phyloP scores from a whole-genome alignment of 2,888 invertebrate species.

The Augochlorella aurata region DNA sequence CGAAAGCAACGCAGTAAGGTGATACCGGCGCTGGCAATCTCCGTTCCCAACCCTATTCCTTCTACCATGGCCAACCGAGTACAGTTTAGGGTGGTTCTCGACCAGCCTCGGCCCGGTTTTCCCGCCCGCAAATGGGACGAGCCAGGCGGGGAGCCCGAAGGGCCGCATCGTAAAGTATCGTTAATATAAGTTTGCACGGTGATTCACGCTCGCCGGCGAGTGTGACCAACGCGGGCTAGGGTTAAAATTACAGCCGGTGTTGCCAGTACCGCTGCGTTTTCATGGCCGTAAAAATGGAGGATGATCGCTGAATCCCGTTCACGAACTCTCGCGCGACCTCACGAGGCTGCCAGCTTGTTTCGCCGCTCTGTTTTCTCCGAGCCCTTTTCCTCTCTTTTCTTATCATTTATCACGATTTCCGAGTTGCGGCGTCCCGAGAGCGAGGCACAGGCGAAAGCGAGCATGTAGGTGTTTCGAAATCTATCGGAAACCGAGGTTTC shows the following conservation, averaged over 20 bases:
- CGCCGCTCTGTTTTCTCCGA: background rate
- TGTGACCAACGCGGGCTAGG: slow-evolving; percentile 12
- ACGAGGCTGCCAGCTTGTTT: background rate
- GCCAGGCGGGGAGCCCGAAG: slow-evolving; percentile 42
- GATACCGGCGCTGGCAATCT: slow-evolving; percentile 47
- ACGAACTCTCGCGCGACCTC: background rate
- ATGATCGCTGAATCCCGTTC: slow-evolving; percentile 37
- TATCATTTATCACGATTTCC: slow-evolving; percentile 50
- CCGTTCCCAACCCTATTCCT: slow-evolving; percentile 13
- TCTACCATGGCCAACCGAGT: slow-evolving; percentile 28
- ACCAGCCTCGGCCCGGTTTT: slow-evolving; percentile 31
- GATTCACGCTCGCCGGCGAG: slow-evolving; percentile 69
- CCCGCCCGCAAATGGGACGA: slow-evolving; percentile 49
- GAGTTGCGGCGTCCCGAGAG: slow-evolving; percentile 32
- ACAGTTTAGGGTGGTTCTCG: slow-evolving; percentile 40
- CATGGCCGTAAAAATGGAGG: slow-evolving; percentile 49
- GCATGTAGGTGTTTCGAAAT: slow-evolving; percentile 25
- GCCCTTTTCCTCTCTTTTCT: background rate
- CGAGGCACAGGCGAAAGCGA: slow-evolving; percentile 38
- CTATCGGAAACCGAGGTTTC: slow-evolving; percentile 26
- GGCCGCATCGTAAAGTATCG: slow-evolving; percentile 72
- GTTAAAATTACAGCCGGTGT: slow-evolving; percentile 35
- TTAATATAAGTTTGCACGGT: slow-evolving; percentile 76
- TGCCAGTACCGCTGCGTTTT: slow-evolving; percentile 16
- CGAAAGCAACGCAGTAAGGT: slow-evolving; percentile 20